Evolutionary conservation across 2,888 invertebrate species (phyloP).

Genomic region (Gymnosoma rotundatum): DNA sequence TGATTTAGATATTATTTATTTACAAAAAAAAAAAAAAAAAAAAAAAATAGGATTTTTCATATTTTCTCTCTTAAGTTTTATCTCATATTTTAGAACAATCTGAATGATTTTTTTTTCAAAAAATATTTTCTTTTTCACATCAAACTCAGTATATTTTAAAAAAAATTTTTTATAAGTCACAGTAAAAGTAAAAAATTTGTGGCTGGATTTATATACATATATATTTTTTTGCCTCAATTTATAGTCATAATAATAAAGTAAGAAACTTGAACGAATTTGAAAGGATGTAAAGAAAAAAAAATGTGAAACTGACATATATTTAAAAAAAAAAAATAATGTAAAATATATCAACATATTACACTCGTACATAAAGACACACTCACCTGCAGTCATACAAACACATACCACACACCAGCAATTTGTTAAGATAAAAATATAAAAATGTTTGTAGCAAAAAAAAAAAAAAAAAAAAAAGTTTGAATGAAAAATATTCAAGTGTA

Average conservation of each 20-base stretch:
- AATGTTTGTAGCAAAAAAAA: conserved; percentile 4
- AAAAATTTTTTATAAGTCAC: no score
- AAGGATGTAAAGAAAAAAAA: conserved; percentile 34
- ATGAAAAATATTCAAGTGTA: conserved; percentile 67
- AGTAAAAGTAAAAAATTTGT: conserved; percentile 24
- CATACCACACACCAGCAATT: conserved; percentile 22
- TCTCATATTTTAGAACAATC: no score
- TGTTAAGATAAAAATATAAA: conserved; percentile 26
- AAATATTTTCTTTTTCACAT: background rate
- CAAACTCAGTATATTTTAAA: background rate
- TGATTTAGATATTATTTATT: no score
- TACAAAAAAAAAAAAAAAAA: no score
- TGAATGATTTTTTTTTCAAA: no score
- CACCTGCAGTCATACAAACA: background rate
- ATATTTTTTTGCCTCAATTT: conserved; percentile 33
- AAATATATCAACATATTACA: conserved; percentile 56
- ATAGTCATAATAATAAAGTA: conserved; percentile 46
- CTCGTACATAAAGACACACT: background rate
- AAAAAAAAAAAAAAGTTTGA: background rate
- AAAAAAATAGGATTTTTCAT: no score
- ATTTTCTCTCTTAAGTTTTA: no score
- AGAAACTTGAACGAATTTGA: conserved; percentile 49
- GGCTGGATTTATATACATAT: conserved; percentile 6
- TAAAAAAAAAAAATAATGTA: conserved; percentile 21
- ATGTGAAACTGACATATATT: conserved; percentile 55